Base-by-base conservation (phyloP, 2,888 invertebrate species). In the Galerucella calmariensis region DNA sequence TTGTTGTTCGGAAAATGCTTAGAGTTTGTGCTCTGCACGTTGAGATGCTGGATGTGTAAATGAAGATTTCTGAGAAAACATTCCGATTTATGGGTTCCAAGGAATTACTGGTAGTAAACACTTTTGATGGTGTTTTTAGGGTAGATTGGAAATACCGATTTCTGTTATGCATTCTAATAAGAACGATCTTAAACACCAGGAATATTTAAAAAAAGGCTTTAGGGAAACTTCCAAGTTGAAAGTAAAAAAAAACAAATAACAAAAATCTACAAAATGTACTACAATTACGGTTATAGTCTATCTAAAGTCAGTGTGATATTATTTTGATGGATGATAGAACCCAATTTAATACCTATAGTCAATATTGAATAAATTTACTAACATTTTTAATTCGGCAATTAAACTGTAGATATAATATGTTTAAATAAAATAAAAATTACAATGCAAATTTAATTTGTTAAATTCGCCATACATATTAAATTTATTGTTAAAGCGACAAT, bases 1-100 rank as follows among this genome's bases (percentile, higher is more conserved):
- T 75, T 71, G 73, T 75, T 72, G 67, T 72, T 73, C 73, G 24
- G 35, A 63, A 72, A 67, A 72, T 69, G 61, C 69, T 61, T 27
- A 16, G 62, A 65, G 68, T 65, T 61, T 11, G 27, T 59, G 59
- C 12, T 41, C 6, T 62, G 27, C 62, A 62, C n/a, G 61, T 61
- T 8, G 12, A 12, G 59, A 59, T 59, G 61, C 61, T 61, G 62
- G n/a, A 16, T 5, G 41, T 62, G 62, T 41, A 35, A 62, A 62
- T 41, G 27, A 62, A 41, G 62, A 12, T 66, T 66, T 44, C 51
- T 16, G 0, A n/a, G 62, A 62, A 62, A 10, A 10, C 62, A 62
- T 35, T 62, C 62, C 62, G 62, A 62, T 62, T 41, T 62, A 41
- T 35, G 14, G 10, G 62, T 12, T 62, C n/a, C 41, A 9, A 16